Evolutionary conservation across 1,140 invertebrate species (phyloP).

Genomic region (Dendrolimus kikuchii): DNA sequence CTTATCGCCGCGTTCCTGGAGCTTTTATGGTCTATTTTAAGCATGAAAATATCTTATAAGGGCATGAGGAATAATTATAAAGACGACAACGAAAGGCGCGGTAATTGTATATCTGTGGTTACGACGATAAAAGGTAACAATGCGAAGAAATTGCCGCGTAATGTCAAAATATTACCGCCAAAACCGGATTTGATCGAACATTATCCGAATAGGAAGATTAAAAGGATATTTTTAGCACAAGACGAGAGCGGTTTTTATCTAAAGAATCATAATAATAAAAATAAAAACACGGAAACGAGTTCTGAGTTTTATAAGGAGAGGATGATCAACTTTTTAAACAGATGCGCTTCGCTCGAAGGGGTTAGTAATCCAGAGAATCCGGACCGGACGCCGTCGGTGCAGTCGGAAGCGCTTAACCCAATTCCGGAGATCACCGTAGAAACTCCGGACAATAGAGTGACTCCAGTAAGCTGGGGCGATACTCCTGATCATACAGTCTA

Average conservation of each 20-base stretch:
- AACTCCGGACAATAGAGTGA: conserved; percentile 29
- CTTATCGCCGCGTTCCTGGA: conserved; percentile 74
- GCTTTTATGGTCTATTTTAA: conserved; percentile 74
- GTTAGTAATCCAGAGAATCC: conserved; percentile 48
- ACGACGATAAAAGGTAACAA: conserved; percentile 71
- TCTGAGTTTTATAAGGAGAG: conserved; percentile 68
- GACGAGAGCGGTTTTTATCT: conserved; percentile 66
- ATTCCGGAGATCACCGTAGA: no score
- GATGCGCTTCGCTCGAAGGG: conserved; percentile 49
- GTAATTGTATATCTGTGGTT: conserved; percentile 65
- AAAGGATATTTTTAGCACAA: conserved; percentile 69
- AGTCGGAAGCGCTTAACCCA: no score
- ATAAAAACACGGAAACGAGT: conserved; percentile 61
- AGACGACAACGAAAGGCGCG: conserved; percentile 61
- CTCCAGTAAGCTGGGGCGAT: conserved; percentile 62
- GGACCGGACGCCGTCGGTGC: no score
- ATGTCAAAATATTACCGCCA: conserved; percentile 57
- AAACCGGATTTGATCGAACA: conserved; percentile 71
- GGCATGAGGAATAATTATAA: conserved; percentile 76
- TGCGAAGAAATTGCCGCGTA: conserved; percentile 52
- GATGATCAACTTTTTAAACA: conserved; percentile 68
- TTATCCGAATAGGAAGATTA: conserved; percentile 69
- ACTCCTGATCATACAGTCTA: conserved; percentile 57
- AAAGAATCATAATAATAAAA: conserved; percentile 64
- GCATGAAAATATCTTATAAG: conserved; percentile 73